These are phyloP conservation scores for Ceryle rudis DNA, from an alignment of 2,797 vertebrate genomes.

Conservation along the genomic window DNA sequence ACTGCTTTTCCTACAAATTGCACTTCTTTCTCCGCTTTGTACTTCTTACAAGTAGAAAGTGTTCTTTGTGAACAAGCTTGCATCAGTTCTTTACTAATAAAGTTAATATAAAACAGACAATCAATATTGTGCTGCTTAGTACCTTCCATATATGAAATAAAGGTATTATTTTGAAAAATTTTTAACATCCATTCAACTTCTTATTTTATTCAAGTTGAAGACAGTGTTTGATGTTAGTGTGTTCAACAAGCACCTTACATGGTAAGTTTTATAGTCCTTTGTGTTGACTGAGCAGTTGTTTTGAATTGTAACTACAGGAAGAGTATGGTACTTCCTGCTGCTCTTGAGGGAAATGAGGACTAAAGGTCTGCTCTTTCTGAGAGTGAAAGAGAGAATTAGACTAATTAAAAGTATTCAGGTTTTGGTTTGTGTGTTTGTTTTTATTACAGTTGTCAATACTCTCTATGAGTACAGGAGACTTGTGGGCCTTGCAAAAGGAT, in stretches of 20 bases:
- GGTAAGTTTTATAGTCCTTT: background rate
- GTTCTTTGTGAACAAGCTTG: background rate
- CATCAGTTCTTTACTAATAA: background rate
- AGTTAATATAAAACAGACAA: background rate
- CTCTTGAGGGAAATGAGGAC: background rate
- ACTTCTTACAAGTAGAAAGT: background rate
- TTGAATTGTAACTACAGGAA: background rate
- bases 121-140: background rate
- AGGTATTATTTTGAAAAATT: background rate
- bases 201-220: background rate
- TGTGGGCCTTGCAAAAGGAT: background rate
- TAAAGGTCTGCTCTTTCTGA: background rate
- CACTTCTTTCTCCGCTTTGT: background rate
- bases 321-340: background rate
- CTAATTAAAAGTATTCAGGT: background rate
- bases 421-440: background rate
- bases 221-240: background rate
- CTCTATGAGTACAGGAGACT: background rate
- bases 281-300: background rate
- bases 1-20: background rate
- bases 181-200: too few relatives aligned
- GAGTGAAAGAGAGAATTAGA: background rate
- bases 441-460: background rate
- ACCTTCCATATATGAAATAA: background rate
- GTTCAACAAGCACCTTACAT: background rate